Base-by-base conservation (phyloP, 2,888 invertebrate species). In the Hypercompe scribonia region DNA sequence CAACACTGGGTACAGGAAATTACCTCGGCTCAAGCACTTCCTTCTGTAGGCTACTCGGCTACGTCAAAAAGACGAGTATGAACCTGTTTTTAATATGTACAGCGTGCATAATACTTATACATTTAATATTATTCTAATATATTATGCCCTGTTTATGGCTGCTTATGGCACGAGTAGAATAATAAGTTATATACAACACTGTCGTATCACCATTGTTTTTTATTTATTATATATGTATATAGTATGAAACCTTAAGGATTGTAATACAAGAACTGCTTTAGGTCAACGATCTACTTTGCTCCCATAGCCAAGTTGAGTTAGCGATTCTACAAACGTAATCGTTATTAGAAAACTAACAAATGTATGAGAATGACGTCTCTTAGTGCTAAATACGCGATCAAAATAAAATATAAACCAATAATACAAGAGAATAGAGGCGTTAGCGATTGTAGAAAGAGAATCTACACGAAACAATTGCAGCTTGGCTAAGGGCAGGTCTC, bases 1-100 rank as follows among this genome's bases (percentile, higher is more conserved):
- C 34, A 68, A 71, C 39, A 68, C 65, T 68, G 24, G 10, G 65
- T 64, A 39, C 72, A 72, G 72, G 72, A 72, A 72, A 68, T 72
- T n/a, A 72, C 72, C 72, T 72, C 68, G 72, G 58, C 42, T 28
- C 50, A 34, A 64, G 28, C 46, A 72, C 65, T 65, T 72, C 72
- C 72, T 68, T 72, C 64, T 72, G 39, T 18, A 36, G 54, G 28
- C 54, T n/a, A 36, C 65, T 63, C 24, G 28, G 63, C 28, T 36
- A 36, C 66, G 61, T 68, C 58, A 58, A 46, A 42, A 36, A n/a
- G 39, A 42, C 33, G 39, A 54, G 36, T n/a, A 54, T 39, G 65
- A 50, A 65, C 65, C 64, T 36, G 50, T 70, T 7, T 46, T 70
- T 39, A 31, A 8, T 42, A 70, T 31, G 50, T 65, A 65, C 13